Evolutionary conservation across 1,140 invertebrate genomes (phyloP).

Genomic region (Hypothenemus hampei): DNA sequence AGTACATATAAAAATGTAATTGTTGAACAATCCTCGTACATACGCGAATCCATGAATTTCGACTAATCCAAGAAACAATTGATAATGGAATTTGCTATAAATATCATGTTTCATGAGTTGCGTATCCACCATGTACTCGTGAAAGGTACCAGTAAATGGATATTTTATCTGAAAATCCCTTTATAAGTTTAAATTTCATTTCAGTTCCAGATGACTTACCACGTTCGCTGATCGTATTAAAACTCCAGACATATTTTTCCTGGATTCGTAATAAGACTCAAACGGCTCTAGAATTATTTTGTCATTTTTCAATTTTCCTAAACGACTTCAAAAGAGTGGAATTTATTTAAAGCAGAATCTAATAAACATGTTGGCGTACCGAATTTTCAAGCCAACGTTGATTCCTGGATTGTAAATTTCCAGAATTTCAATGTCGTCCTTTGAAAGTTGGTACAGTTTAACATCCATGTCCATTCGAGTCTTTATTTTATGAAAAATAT

Average conservation of each 20-base stretch:
- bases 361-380: not conserved
- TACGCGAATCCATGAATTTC: constrained; percentile 22
- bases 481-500: constrained; percentile 1
- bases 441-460: not conserved
- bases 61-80: constrained; percentile 8
- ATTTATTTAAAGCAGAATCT: not conserved
- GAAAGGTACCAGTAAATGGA: constrained; percentile 16
- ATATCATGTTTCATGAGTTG: constrained; percentile 17
- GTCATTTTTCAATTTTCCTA: not conserved
- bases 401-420: constrained; percentile 13
- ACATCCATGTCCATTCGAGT: constrained; percentile 19
- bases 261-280: constrained; percentile 14
- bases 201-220: not conserved
- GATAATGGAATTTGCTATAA: constrained; percentile 26
- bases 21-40: too few relatives aligned
- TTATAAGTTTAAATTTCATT: not conserved
- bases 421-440: not conserved
- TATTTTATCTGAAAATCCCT: constrained; percentile 17
- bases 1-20: too few relatives aligned
- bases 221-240: constrained; percentile 9
- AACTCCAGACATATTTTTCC: constrained; percentile 16
- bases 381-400: not conserved
- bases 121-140: constrained; percentile 19
- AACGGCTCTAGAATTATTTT: not conserved
- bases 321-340: not conserved